Percentiles rank a stretch among this genome's conserved stretches.
Conservation (phyloP, 2,113 vertebrate species). For the Peromyscus leucopus region DNA sequence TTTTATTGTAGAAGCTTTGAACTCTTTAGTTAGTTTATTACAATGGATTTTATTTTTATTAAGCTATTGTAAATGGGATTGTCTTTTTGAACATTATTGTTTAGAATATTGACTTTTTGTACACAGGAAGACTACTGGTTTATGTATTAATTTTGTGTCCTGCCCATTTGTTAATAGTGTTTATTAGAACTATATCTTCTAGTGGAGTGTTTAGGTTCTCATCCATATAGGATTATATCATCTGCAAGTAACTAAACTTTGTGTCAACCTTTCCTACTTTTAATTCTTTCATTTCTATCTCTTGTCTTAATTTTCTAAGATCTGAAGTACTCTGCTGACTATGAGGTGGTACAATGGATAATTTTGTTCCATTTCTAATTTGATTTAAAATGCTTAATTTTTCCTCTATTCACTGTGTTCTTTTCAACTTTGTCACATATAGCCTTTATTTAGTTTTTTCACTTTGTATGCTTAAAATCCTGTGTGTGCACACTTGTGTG, state of each 20-base stretch:
- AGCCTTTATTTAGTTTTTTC: background rate
- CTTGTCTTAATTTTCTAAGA: background rate
- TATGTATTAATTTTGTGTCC: background rate
- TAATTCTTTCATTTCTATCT: background rate
- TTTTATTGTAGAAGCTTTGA: too few species aligned
- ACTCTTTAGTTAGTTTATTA: background rate
- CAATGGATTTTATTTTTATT: background rate
- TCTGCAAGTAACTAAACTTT: background rate
- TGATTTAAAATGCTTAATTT: background rate
- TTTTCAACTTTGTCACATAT: background rate
- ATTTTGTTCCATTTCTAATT: background rate
- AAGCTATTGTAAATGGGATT: too few species aligned
- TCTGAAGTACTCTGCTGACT: background rate
- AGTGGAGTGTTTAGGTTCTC: background rate
- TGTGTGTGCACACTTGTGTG: too few species aligned
- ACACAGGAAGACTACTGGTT: background rate
- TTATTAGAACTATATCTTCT: background rate
- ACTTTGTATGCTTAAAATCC: background rate
- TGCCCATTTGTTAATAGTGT: background rate
- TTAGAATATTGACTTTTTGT: background rate
- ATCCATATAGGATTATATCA: background rate
- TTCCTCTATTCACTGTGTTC: background rate
- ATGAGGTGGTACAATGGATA: background rate
- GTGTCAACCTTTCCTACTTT: background rate
- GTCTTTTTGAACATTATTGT: background rate